phyloP scores from a whole-genome alignment of 1,140 invertebrate species.

The Homalodisca vitripennis region DNA sequence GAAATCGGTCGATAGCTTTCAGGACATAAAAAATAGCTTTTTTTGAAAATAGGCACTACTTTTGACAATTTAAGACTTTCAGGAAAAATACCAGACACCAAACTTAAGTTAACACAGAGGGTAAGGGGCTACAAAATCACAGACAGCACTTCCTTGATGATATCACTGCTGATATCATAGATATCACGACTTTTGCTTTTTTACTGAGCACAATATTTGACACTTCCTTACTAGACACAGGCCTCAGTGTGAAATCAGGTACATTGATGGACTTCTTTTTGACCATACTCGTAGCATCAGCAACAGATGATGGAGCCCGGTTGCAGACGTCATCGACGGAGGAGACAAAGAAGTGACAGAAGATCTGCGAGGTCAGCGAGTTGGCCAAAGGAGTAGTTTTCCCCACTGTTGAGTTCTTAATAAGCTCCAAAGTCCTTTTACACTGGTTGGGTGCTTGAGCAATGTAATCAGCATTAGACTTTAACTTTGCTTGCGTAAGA shows the following conservation, averaged over 20 bases:
- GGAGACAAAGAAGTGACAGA: not conserved
- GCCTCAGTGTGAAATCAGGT: not conserved
- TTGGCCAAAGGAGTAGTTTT: not conserved
- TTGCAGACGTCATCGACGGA: not conserved
- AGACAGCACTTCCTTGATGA: too few species aligned
- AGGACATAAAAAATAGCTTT: too few species aligned
- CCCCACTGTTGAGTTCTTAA: not conserved
- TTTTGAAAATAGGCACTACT: too few species aligned
- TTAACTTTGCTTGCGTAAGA: not conserved
- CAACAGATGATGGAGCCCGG: not conserved
- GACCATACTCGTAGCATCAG: not conserved
- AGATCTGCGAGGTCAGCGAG: not conserved
- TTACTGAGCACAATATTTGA: too few species aligned
- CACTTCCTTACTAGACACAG: not conserved
- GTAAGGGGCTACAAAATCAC: too few species aligned
- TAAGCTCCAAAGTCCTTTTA: not conserved
- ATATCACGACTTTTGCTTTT: too few species aligned
- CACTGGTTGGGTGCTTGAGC: not conserved
- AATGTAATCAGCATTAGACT: not conserved
- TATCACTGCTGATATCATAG: too few species aligned
- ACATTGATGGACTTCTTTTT: not conserved
- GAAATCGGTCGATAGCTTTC: too few species aligned
- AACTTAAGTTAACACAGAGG: too few species aligned
- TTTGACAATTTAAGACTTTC: too few species aligned
- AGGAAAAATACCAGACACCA: too few species aligned